Conservation (phyloP, 2,888 invertebrate species). For the Tachystola acroxantha region DNA sequence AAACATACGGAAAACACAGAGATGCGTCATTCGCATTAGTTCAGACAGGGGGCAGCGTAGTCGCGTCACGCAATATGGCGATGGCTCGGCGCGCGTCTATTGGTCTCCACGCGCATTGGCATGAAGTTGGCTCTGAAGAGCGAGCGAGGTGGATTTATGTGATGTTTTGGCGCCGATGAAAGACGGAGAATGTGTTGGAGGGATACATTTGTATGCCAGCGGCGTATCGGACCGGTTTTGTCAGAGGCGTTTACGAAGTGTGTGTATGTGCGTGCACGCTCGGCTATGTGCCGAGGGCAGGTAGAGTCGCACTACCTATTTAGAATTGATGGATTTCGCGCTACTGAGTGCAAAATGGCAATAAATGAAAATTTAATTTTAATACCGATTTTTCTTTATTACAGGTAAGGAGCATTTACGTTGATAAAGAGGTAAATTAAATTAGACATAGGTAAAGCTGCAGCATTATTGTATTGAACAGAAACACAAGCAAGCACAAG, state of each 20-base stretch:
- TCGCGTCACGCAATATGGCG: conserved; percentile 70
- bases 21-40: conserved; percentile 47
- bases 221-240: conserved; percentile 65
- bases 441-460: not conserved
- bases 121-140: conserved; percentile 62
- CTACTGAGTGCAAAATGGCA: conserved; percentile 27
- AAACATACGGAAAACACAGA: conserved; percentile 55
- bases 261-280: conserved; percentile 52
- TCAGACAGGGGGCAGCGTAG: conserved; percentile 56
- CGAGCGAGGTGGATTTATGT: conserved; percentile 71
- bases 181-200: conserved; percentile 68
- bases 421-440: conserved; percentile 1
- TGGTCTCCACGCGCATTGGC: conserved; percentile 45
- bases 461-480: not conserved
- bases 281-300: conserved; percentile 65
- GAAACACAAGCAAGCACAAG: conserved; percentile 19
- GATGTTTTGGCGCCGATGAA: conserved; percentile 68
- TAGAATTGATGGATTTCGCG: conserved; percentile 55
- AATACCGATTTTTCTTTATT: conserved; percentile 46
- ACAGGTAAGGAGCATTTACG: conserved; percentile 43
- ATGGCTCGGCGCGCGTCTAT: conserved; percentile 48
- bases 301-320: conserved; percentile 57
- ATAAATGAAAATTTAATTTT: conserved; percentile 39
- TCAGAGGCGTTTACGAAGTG: conserved; percentile 70
- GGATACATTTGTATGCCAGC: conserved; percentile 69